Evolutionary conservation across 1,140 invertebrate genomes (phyloP), one percentile per base, ranked within the genome.

Genomic region (Stegodyphus dumicola): DNA sequence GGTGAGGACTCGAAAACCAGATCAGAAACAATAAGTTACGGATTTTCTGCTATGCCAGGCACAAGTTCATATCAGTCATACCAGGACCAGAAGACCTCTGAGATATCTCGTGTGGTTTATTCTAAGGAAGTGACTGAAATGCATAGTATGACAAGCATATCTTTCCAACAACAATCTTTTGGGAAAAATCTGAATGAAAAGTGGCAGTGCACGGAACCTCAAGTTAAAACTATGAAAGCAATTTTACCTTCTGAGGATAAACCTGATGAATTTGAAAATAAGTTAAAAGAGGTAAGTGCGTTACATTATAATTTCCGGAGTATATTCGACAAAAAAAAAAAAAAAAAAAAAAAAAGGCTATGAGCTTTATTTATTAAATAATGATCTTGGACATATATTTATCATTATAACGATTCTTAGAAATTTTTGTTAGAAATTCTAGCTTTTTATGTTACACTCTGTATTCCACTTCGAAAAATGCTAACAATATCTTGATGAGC

Each of bases 111-210:
- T 65, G 76, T 86, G 6, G 56, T 77, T 18, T 86, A 86, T 86
- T 86, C 84, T 11, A 86, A 86, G 18, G 84, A 86, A 74, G 69
- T 73, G 0, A 86, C 84, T 15, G 84, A 86, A 73, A 71, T 76
- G 0, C 84, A 78, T 6, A 86, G 75, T 33, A 77, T 73, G 49
- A 86, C 84, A 0, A 86, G 84, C 6, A 78, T 86, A 7, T 86
- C 84, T 5, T 86, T 73, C 13, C 75, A 86, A 54, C 84, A 86
- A n/a, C 84, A 86, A 49, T 73, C 78, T 60, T 73, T 86, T 15
- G 84, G 84, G 2, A 48, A 1, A 1, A 65, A 77, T 7, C 75
- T 75, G 0, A 66, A 33, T 11, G 84, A 86, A 65, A 86, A 73
- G 49, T 78, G 75, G 84, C 76, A 86, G 48, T 78, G 75, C 65